Base-by-base conservation (phyloP, 2,888 invertebrate genomes). In the Empis livida region DNA sequence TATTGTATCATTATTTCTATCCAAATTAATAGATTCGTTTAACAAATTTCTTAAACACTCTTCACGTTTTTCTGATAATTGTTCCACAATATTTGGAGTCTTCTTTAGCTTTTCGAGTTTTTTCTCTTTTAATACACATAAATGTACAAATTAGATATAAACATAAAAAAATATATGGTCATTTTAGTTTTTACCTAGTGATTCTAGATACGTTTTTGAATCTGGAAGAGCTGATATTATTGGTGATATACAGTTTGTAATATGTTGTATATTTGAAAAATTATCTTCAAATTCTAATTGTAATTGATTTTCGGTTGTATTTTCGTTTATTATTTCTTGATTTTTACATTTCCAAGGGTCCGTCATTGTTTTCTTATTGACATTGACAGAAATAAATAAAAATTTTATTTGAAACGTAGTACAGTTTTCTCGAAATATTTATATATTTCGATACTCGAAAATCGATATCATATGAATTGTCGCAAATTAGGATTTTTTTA, bases 111-210 rank as follows among this genome's bases (percentile, higher is more conserved):
- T 71, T 45, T 62, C 59, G 42, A 76, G 56, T 62, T 73, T 73
- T 42, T 58, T 61, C 54, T 70, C 70, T 69, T 44, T 15, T 49
- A 55, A 37, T 31, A 49, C 10, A 20, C 10, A 35, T 14, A 39
- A 52, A 30, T 10, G 10, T 27, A 10, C 20, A 27, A 10, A 37
- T 35, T 40, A 44, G 13, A 43, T 17, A 10, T 14, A 31, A 41
- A n/a, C 42, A 31, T 17, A 30, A 35, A 67, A 67, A 49, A n/a
- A n/a, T n/a, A n/a, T n/a, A n/a, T n/a, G n/a, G n/a, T n/a, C n/a
- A n/a, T n/a, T n/a, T n/a, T n/a, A n/a, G n/a, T n/a, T 57, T 63
- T 64, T 70, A 85, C 85, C 83, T 57, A 86, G 73, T 53, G 76
- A 67, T 50, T 79, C 78, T 46, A 85, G 67, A 49, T 69, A 69